Evolutionary conservation across 2,113 vertebrate genomes (phyloP).

Genomic region (Perccottus glenii): DNA sequence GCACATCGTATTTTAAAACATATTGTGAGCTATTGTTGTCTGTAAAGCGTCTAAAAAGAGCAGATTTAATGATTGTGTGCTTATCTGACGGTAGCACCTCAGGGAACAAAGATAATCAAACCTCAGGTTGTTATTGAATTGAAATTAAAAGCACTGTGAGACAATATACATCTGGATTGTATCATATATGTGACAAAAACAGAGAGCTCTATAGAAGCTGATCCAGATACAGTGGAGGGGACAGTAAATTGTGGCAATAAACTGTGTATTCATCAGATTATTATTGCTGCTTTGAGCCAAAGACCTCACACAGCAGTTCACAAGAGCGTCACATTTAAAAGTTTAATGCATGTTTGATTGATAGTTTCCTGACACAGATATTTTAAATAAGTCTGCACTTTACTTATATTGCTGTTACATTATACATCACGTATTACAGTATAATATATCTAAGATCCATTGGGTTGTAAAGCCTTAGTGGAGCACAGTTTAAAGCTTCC

Average conservation of each 20-base stretch:
- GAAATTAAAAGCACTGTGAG: constrained; percentile 48
- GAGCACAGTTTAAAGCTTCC: constrained; percentile 10
- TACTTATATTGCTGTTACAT: background rate
- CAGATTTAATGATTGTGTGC: constrained; percentile 14
- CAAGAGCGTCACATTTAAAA: background rate
- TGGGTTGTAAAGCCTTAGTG: background rate
- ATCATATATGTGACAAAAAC: constrained; percentile 25
- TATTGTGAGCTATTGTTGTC: constrained; percentile 4
- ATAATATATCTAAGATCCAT: background rate
- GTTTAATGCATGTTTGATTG: constrained; percentile 41
- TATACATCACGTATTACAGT: constrained; percentile 1
- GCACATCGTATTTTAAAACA: constrained; percentile 37
- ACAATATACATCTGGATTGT: constrained; percentile 18
- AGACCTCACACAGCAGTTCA: constrained; percentile 24
- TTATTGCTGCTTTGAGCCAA: constrained; percentile 52
- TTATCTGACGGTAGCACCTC: constrained; percentile 43
- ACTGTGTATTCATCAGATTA: background rate
- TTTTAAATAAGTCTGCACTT: constrained; percentile 12
- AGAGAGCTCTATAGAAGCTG: background rate
- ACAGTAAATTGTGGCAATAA: constrained; percentile 52
- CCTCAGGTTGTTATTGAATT: constrained; percentile 50
- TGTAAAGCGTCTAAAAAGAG: constrained; percentile 9
- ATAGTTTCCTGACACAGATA: constrained; percentile 8
- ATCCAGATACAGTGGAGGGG: background rate
- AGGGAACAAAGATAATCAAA: constrained; percentile 40